Conservation (phyloP, 2,797 vertebrate species). For the Enteromius anoplus region DNA sequence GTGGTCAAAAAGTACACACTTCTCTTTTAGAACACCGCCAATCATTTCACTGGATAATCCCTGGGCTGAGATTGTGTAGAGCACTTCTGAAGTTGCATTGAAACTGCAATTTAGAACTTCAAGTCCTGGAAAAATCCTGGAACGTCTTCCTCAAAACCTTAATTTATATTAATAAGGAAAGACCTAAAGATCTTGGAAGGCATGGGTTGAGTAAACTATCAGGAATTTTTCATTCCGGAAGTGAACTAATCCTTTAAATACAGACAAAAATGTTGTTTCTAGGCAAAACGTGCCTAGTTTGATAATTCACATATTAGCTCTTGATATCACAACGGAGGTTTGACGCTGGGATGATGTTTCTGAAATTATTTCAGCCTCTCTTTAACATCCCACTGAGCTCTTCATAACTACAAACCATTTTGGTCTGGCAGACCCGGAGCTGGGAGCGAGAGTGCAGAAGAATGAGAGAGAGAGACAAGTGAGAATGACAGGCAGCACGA, state of each 20-base stretch:
- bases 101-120: not conserved
- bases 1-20: too few relatives aligned
- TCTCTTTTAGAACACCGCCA: too few relatives aligned
- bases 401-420: slow-evolving; percentile 50
- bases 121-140: too few relatives aligned
- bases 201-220: not conserved
- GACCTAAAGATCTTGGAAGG: too few relatives aligned
- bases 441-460: slow-evolving; percentile 33
- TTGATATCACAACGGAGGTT: slow-evolving; percentile 4
- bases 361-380: slow-evolving; percentile 46
- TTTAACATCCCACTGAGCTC: slow-evolving; percentile 43
- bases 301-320: slow-evolving; percentile 12
- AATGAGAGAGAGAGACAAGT: slow-evolving; percentile 53
- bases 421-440: slow-evolving; percentile 63
- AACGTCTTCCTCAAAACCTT: not conserved
- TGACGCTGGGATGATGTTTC: slow-evolving; percentile 25
- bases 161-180: not conserved
- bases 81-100: not conserved
- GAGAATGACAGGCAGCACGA: slow-evolving; percentile 31
- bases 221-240: not conserved
- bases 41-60: too few relatives aligned
- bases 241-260: not conserved
- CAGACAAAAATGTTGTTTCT: too few relatives aligned
- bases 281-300: not conserved
- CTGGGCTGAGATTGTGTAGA: too few relatives aligned